These are phyloP conservation scores for Stenotaenia linearis DNA, from an alignment of 2,888 invertebrate genomes.

Conservation along the genomic window DNA sequence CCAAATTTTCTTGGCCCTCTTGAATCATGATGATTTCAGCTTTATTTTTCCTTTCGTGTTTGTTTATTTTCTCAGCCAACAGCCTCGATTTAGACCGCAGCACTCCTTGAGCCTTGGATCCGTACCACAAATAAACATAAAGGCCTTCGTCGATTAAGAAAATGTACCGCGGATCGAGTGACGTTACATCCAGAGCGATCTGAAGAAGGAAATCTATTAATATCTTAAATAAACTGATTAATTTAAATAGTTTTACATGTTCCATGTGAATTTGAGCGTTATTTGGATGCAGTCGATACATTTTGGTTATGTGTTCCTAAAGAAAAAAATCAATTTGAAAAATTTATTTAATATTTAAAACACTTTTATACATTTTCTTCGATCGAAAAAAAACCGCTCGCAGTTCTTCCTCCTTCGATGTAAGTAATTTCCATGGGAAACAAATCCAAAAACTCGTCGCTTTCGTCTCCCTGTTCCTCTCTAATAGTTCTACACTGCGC, in stretches of 20 bases:
- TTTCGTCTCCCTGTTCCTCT: slow-evolving; percentile 96
- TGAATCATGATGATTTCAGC: slow-evolving; percentile 79
- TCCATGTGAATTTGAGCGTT: slow-evolving; percentile 79
- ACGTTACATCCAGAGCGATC: slow-evolving; percentile 57
- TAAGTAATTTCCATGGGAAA: slow-evolving; percentile 88
- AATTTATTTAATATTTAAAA: background rate
- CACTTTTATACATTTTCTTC: slow-evolving; percentile 67
- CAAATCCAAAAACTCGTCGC: slow-evolving; percentile 86
- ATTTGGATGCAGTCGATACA: slow-evolving; percentile 85
- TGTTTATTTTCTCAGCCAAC: slow-evolving; percentile 96
- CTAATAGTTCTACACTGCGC: slow-evolving; percentile 88
- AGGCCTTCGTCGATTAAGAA: slow-evolving; percentile 84
- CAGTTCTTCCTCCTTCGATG: slow-evolving; percentile 95
- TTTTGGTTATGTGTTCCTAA: slow-evolving; percentile 71
- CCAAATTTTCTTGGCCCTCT: slow-evolving; percentile 73
- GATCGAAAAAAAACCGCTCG: slow-evolving; percentile 94
- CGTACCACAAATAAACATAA: slow-evolving; percentile 85
- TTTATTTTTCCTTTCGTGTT: slow-evolving; percentile 93
- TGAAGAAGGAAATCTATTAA: background rate
- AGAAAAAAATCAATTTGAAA: slow-evolving; percentile 37
- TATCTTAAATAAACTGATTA: background rate
- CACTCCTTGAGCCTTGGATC: slow-evolving; percentile 55
- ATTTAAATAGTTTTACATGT: slow-evolving; percentile 58
- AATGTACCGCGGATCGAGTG: slow-evolving; percentile 84
- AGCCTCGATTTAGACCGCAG: slow-evolving; percentile 53